These are phyloP conservation scores for Phrynocephalus guinanensis DNA, from an alignment of 2,797 vertebrate genomes.

Conservation along the genomic window DNA sequence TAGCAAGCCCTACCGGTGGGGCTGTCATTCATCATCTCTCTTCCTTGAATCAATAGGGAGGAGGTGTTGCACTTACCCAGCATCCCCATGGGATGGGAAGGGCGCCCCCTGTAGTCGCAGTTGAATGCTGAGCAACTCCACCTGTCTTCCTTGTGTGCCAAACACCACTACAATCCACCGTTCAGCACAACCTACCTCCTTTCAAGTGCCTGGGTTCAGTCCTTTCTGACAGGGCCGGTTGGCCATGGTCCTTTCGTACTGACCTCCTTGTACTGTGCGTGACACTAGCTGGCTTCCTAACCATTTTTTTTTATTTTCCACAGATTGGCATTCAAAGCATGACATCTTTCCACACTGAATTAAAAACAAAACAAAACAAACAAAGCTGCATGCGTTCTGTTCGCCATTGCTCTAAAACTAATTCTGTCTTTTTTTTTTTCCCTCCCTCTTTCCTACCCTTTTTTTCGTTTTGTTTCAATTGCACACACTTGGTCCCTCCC, in stretches of 20 bases:
- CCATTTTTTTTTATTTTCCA: constrained; percentile 70
- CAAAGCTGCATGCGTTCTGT: constrained; percentile 87
- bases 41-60: not conserved
- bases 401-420: constrained; percentile 91
- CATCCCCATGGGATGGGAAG: not conserved
- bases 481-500: constrained; percentile 75
- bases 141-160: constrained; percentile 27
- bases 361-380: constrained; percentile 57
- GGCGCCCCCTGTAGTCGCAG: not conserved
- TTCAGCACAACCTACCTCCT: constrained; percentile 37
- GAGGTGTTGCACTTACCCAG: not conserved
- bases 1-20: not conserved
- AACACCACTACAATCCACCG: constrained; percentile 13
- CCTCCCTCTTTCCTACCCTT: constrained; percentile 75
- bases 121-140: not conserved
- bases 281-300: constrained; percentile 67
- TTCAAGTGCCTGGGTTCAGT: constrained; percentile 62
- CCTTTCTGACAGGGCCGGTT: constrained; percentile 53
- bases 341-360: constrained; percentile 84
- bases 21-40: not conserved
- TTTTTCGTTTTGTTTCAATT: constrained; percentile 83
- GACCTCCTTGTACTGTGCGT: constrained; percentile 67
- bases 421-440: constrained; percentile 96
- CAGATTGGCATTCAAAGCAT: constrained; percentile 90
- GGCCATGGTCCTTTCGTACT: constrained; percentile 52